Base-by-base conservation (phyloP, 2,113 vertebrate genomes). In the Gallinago media region DNA sequence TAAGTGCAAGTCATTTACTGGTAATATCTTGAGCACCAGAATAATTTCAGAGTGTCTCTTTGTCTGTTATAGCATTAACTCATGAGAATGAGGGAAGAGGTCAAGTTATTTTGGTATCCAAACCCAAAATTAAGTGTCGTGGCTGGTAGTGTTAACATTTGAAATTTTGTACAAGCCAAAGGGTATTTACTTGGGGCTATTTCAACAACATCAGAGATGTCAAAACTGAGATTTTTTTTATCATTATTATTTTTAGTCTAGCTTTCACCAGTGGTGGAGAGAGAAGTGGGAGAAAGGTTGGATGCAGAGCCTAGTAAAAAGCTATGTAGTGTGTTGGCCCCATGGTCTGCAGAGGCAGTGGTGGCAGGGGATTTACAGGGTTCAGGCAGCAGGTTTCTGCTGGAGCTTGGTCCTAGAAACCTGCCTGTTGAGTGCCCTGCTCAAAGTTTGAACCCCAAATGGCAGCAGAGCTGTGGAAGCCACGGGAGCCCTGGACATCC, bases 21-120 rank as follows among this genome's bases (percentile, higher is more conserved):
- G 22, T 83, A 62, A 36, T 86, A 32, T 36, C n/a, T 68, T 83
- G 59, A 70, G 52, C 21, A 74, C 25, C 47, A 52, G 40, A 52
- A 56, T 84, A 61, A 72, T 84, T 91, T 59, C 11, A 55, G 59
- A 59, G n/a, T n/a, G 12, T 59, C 40, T 86, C 52, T 47, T 86
- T 89, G 14, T 62, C 55, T 89, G 4, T 84, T 84, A 34, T 0
- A 58, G 44, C 36, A 75, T 55, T 91, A 92, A 81, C 29, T 86
- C 26, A 19, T 25, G 50, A 94, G 70, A 95, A 54, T 31, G 44
- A 47, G n/a, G 67, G 67, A 88, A 89, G 29, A 93, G 23, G 36
- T 71, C 23, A 55, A 36, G 38, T 63, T 90, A n/a, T 40, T 88
- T 91, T 68, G 25, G 26, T 86, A 79, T 78, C 32, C 44, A 91